These are phyloP conservation scores for Hypomecis punctinalis DNA, from an alignment of 2,888 invertebrate genomes.

Conservation along the genomic window DNA sequence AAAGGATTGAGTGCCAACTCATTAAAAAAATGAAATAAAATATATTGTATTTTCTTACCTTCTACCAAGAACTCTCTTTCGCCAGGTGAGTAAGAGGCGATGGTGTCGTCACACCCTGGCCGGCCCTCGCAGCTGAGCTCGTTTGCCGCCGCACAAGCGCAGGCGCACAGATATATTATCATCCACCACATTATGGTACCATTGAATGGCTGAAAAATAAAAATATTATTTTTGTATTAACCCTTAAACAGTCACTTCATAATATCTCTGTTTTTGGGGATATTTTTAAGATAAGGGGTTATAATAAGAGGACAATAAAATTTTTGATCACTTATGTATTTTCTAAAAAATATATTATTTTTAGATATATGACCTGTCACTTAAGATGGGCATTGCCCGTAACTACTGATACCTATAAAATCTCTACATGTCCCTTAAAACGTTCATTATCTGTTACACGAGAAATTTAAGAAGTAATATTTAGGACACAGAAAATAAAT, in stretches of 20 bases:
- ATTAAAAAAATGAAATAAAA: too few species aligned
- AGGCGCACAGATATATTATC: too few species aligned
- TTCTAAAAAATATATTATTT: slow-evolving; percentile 7
- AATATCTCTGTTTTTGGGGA: slow-evolving; percentile 5
- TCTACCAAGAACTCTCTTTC: too few species aligned
- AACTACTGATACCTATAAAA: slow-evolving; percentile 5
- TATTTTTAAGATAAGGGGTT: not conserved
- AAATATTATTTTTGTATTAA: not conserved
- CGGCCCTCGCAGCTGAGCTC: too few species aligned
- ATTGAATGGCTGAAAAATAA: too few species aligned
- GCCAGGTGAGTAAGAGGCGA: too few species aligned
- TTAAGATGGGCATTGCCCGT: slow-evolving; percentile 1
- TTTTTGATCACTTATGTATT: not conserved
- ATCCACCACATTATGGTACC: too few species aligned
- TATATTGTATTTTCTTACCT: too few species aligned
- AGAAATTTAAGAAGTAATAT: not conserved
- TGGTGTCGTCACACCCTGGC: too few species aligned
- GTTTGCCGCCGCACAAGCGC: too few species aligned
- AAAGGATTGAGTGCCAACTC: too few species aligned
- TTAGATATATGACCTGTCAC: slow-evolving; percentile 4
- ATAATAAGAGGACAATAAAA: slow-evolving; percentile 6
- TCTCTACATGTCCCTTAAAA: slow-evolving; percentile 6
- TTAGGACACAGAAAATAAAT: not conserved
- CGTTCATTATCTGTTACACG: slow-evolving; percentile 1
- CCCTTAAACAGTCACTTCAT: slow-evolving; percentile 6